Base-by-base conservation (phyloP, 2,797 vertebrate species). In the Neomorphus geoffroyi region DNA sequence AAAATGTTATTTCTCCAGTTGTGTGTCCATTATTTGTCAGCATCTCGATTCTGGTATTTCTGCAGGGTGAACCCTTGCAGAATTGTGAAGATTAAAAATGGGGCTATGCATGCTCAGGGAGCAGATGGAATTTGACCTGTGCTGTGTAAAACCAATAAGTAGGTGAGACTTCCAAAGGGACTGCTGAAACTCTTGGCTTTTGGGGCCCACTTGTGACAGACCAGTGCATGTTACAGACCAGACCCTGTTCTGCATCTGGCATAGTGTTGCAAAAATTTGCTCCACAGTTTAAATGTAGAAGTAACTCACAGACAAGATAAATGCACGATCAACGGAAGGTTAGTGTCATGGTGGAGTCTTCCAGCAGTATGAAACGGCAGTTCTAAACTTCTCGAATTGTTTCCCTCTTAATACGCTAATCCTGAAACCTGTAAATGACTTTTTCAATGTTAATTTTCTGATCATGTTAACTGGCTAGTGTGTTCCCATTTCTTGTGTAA, bases 71-170 rank as follows among this genome's bases (percentile, higher is more conserved):
- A 70, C 18, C 37, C 18, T 21, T 80, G 51, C 51, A 28, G 51
- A 37, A 41, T 16, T 62, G 33, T 70, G 51, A 69, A 54, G 19
- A 1, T 54, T 43, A 32, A 56, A 84, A 90, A 37, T 41, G 70
- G 57, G 69, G 61, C 24, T 64, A 0, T 9, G 11, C 0, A 0
- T 30, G 13, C 27, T 51, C 0, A 0, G 74, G 50, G 43, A 54
- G 37, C 7, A 32, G 73, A 18, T 33, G 58, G 43, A 43, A 39
- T 65, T 58, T 80, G 32, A 73, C 39, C 70, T 39, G 16, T 24
- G 18, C 66, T 75, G 5, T 69, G n/a, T 64, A 54, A 86, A 95
- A 28, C 50, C 33, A 71, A 69, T 11, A 37, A 65, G 19, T 1
- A 54, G 54, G 41, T 84, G 65, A 90, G 51, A 23, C 10, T 91